Evolutionary conservation across 2,888 invertebrate species (phyloP), one percentile per base, ranked within the genome.

Genomic region (Drosophila pseudotakahashii): DNA sequence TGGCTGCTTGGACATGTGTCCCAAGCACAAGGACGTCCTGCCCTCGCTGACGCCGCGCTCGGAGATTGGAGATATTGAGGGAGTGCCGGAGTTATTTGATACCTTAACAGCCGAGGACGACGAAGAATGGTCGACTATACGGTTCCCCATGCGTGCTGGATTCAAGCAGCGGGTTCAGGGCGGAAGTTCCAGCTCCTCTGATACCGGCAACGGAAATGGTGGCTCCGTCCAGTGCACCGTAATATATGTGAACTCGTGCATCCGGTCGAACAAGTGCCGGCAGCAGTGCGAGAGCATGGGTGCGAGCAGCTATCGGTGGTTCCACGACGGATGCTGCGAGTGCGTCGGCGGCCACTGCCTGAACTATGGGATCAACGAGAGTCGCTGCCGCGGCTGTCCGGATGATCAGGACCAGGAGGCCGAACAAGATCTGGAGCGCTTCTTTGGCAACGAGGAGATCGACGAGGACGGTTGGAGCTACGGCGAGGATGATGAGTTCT

Each of bases 241-340:
- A 23, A 86, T 92, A 44, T 91, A 85, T 66, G 80, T 91, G 53
- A 90, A 91, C 76, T 73, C 79, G 3, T 91, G 91, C 75, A 79
- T 84, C 2, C 82, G 87, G 2, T 80, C 88, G 19, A 83, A 79
- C 64, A 92, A 91, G 63, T 91, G 91, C 69, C 76, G 73, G 44
- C 77, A 89, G 44, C 86, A 90, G 71, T 91, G 91, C 64, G 90
- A 91, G 58, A 91, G 90, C 74, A 91, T 92, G 91, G 92, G 92
- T 0, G 85, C 91, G 7, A 89, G 78, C 54, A 90, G 91, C 92
- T 97, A 94, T 93, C 95, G 98, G 76, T 98, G 98, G 98, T 98
- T 98, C 92, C 97, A 98, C 91, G 96, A 97, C 89, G 98, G 98
- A 5, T 98, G 98, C 91, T 98, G 98, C 90, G 96, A 98, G 92